These are phyloP conservation scores for Myiotriccus ornatus DNA, from an alignment of 2,797 vertebrate species.

Conservation along the genomic window DNA sequence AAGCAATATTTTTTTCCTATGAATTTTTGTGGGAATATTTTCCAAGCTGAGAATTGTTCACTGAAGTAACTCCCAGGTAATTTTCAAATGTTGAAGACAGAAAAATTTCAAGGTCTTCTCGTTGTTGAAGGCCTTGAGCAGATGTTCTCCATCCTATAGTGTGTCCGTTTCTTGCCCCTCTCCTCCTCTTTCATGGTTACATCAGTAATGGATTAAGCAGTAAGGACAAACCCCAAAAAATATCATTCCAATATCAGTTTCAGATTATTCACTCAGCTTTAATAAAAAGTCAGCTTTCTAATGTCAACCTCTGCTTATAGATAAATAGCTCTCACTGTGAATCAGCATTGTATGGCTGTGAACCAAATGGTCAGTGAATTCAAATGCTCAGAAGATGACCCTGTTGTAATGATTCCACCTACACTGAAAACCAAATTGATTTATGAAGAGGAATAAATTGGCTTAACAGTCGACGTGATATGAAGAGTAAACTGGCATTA, in stretches of 20 bases:
- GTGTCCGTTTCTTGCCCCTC: fast-evolving
- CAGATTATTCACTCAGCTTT: neutral
- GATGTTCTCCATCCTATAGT: fast-evolving
- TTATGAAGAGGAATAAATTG: conserved; percentile 13
- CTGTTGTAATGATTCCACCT: neutral
- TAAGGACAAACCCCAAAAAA: neutral
- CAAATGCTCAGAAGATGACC: neutral
- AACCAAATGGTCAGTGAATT: neutral
- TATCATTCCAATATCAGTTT: neutral
- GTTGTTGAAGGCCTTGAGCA: neutral
- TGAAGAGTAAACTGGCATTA: neutral
- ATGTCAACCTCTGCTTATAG: neutral
- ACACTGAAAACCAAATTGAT: neutral
- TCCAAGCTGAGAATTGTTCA: neutral
- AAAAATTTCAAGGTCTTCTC: neutral
- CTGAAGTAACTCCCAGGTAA: neutral
- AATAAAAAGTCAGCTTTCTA: neutral
- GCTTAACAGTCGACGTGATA: neutral
- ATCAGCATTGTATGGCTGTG: neutral
- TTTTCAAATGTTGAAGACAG: neutral
- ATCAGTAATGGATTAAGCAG: neutral
- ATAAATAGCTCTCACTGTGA: neutral
- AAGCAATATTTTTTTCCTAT: neutral
- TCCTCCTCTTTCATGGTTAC: fast-evolving
- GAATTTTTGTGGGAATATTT: neutral